Base-by-base conservation (phyloP, 2,888 invertebrate species). In the Synergus laeviventris region DNA sequence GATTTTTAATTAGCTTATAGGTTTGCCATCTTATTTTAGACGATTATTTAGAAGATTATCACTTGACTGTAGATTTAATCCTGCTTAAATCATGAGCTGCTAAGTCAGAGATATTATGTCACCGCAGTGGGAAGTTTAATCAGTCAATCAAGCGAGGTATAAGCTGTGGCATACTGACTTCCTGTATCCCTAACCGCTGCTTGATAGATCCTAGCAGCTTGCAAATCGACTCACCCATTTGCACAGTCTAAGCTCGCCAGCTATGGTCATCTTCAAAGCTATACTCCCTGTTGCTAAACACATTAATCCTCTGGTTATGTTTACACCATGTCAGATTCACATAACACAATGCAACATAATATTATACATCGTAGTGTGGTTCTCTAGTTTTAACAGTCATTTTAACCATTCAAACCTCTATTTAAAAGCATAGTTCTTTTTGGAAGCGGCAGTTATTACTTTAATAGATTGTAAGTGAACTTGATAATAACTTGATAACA, bases 151-250 rank as follows among this genome's bases (percentile, higher is more conserved):
- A 24, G 4, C 31, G n/a, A n/a, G n/a, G 45, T 31, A 31, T 70
- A 70, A 49, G 31, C 70, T 70, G 70, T 70, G 70, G 70, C 70
- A 70, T 49, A 49, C 70, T 31, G 31, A 49, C 70, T 70, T 70
- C 70, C 70, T 70, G n/a, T n/a, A 49, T 70, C 70, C 70, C 31
- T 70, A 49, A 70, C 49, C 49, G n/a, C 64, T 74, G 79, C 76
- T 79, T 83, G 76, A 82, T 85, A 81, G 84, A 84, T 84, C 80
- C 78, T 76, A 75, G 79, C 81, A 83, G 79, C 85, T 80, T 73
- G 73, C 79, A 84, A 80, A 85, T 84, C 84, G 83, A 84, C 84
- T 84, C 80, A 85, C 79, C 42, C 77, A 84, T 84, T 84, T 84
- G 79, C 81, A 81, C 78, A 73, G 73, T 14, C 80, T 85, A 83